Evolutionary conservation across 2,888 invertebrate genomes (phyloP), one percentile per base, ranked within the genome.

Genomic region (Drosophila phalerata): DNA sequence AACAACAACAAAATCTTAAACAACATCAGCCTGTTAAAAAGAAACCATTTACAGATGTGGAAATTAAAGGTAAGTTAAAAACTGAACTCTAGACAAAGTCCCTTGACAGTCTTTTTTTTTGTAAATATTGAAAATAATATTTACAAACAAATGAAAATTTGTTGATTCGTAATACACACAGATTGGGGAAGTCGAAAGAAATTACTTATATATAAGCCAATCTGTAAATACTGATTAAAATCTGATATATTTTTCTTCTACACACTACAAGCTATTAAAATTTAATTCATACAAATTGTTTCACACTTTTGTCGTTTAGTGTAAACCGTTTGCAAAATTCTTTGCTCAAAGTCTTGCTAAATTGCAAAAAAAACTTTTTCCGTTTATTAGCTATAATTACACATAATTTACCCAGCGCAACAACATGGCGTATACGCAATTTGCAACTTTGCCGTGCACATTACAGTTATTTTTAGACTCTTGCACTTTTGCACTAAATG

Each of bases 1-100:
- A 34, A 3, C 9, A 10, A 22, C 22, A 22, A 22, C 22, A 22
- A 11, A 34, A 11, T 11, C 11, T 34, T 3, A 34, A 19, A 37
- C 42, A 48, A 53, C 17, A 43, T 43, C 81, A 93, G 92, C 80
- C 92, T 75, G 92, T 92, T 70, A 92, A 92, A 86, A 93, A 92
- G 91, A 92, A 92, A 91, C 92, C 92, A 45, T 93, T 93, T 67
- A 92, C 92, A 51, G 93, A 93, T 56, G 89, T 90, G 65, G 93
- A 93, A 89, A 77, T 93, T 51, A 89, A 85, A 80, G 93, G 93
- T 93, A 81, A 89, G 91, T 67, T 8, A 0, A 8, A 43, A 37
- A 30, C 9, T 22, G 2, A 10, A 53, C 40, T 45, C 5, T 19
- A 34, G 8, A 10, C 15, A 28, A 11, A 42, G 10, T 40, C n/a